Evolutionary conservation across 2,113 vertebrate species (phyloP), one percentile per base, ranked within the genome.

Genomic region (Hippocampus mohnikei): DNA sequence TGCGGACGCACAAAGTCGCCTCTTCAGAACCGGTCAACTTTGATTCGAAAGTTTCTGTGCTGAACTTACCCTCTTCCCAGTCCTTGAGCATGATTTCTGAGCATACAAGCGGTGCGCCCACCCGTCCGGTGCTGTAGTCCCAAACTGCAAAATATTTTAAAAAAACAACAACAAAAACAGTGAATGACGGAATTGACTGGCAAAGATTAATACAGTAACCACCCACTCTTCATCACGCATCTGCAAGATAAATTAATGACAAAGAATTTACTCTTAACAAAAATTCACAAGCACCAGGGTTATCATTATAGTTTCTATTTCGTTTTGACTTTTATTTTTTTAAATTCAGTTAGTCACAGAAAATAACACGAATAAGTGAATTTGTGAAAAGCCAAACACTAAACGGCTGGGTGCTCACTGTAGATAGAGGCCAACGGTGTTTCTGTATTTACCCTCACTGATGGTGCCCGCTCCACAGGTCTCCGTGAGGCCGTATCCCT

Each of bases 401-500:
- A 50, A 20, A 20, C 16, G 16, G 18, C 16, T 15, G 44, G n/a
- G 10, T 3, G 11, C 13, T 56, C 12, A 12, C n/a, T 8, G 7
- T 23, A 1, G 3, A 8, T 40, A 7, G 27, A 62, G 40, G 15
- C 10, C 1, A 44, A 33, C 8, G 23, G 21, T 18, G 5, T 41
- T 23, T 23, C 18, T 3, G 29, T 10, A 44, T 94, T 85, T 56
- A 98, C 96, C 83, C 84, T 97, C 95, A 0, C 93, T 95, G 86
- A 99, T 96, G 25, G 95, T 95, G 44, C 95, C 97, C 0, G 97
- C 97, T 42, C 97, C 96, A 0, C 94, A 93, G 0, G 96, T 98
- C 75, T 98, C 97, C 0, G 97, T 99, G 60, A 99, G 92, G 42
- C 97, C 97, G 10, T 98, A 99, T 5, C 97, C 97, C 89, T 99